Conservation (phyloP, 1,140 invertebrate species). For the Drosophila willistoni region DNA sequence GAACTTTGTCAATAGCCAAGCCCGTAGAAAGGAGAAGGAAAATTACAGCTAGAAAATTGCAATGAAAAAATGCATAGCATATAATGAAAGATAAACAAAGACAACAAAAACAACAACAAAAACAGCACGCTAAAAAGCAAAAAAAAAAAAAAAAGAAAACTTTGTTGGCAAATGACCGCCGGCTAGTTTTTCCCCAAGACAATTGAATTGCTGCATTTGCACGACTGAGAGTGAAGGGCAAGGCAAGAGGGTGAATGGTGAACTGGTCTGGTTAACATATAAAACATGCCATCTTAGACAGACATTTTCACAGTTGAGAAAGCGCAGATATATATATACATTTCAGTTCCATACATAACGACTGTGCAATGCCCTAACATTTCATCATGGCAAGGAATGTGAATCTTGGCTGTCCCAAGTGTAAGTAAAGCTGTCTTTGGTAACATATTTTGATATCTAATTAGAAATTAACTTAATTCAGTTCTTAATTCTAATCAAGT, state of each 20-base stretch:
- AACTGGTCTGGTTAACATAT: slow-evolving; percentile 1
- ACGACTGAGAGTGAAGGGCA: background rate
- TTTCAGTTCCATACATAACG: background rate
- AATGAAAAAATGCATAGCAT: slow-evolving; percentile 31
- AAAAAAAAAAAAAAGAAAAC: background rate
- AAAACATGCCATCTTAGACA: background rate
- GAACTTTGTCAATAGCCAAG: slow-evolving; percentile 17
- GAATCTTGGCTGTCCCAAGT: too few species aligned
- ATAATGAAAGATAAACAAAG: slow-evolving; percentile 46
- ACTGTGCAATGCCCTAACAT: background rate
- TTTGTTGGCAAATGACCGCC: slow-evolving; percentile 1
- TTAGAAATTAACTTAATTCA: too few species aligned
- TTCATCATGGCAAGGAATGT: too few species aligned
- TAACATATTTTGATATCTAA: too few species aligned
- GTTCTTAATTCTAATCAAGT: too few species aligned
- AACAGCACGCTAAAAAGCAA: background rate
- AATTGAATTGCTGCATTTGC: slow-evolving; percentile 1
- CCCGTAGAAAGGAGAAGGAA: slow-evolving; percentile 1
- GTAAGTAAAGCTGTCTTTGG: too few species aligned
- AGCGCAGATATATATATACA: background rate
- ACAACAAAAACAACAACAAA: slow-evolving; percentile 7
- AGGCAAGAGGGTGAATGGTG: background rate
- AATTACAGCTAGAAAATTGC: slow-evolving; percentile 24
- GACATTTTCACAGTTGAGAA: slow-evolving; percentile 3
- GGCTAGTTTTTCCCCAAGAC: slow-evolving; percentile 5